phyloP scores from a whole-genome alignment of 30 jellyfish, hydroid and myxozoan species.

The Cassiopea andromeda region DNA sequence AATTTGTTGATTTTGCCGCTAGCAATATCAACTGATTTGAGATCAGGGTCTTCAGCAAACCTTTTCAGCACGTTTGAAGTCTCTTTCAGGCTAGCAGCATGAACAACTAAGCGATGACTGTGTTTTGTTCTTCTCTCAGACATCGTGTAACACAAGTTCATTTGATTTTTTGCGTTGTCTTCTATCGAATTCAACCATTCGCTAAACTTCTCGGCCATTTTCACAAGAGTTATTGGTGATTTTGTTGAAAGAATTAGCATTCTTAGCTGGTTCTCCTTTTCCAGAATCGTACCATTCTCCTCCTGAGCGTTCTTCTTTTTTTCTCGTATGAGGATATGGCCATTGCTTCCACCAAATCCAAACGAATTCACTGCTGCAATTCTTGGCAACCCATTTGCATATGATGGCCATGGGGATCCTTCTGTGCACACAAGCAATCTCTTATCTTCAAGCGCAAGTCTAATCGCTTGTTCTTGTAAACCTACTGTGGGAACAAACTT shows the following conservation, averaged over 20 bases:
- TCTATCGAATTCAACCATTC: constrained; percentile 17
- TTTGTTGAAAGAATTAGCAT: constrained; percentile 34
- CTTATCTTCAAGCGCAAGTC: constrained; percentile 37
- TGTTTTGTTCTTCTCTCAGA: constrained; percentile 47
- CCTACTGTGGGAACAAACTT: constrained; percentile 53
- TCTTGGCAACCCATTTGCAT: background rate
- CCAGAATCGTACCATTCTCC: background rate
- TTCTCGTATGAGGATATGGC: constrained; percentile 40
- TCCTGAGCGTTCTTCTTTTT: background rate
- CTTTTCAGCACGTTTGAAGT: background rate
- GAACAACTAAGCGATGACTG: constrained; percentile 29
- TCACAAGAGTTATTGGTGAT: constrained; percentile 28
- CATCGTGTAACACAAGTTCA: constrained; percentile 52
- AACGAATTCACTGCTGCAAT: constrained; percentile 63
- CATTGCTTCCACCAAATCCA: constrained; percentile 78
- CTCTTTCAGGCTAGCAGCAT: constrained; percentile 3
- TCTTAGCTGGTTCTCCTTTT: background rate
- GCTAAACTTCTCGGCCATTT: constrained; percentile 34
- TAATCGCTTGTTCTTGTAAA: constrained; percentile 2
- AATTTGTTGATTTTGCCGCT: constrained; percentile 10
- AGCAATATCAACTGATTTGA: constrained; percentile 5
- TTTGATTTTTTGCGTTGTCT: constrained; percentile 3
- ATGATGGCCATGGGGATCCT: constrained; percentile 19
- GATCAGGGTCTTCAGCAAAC: constrained; percentile 12
- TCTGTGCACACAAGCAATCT: constrained; percentile 25